These are phyloP conservation scores for Hypothenemus hampei DNA, from an alignment of 1,140 invertebrate genomes.

Conservation along the genomic window DNA sequence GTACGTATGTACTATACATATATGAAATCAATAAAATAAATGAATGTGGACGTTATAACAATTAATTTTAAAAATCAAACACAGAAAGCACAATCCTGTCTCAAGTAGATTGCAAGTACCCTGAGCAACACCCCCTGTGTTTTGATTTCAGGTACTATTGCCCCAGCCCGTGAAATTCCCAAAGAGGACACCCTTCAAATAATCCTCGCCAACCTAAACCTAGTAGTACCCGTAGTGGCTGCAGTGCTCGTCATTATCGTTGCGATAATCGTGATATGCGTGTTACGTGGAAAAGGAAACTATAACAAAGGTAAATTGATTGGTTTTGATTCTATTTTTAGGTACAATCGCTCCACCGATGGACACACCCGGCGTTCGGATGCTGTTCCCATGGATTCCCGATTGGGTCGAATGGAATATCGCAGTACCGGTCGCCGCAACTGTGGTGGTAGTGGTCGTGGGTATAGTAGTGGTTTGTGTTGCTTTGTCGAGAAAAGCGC, in stretches of 20 bases:
- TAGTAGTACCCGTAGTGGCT: constrained; percentile 89
- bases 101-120: constrained; percentile 18
- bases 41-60: not conserved
- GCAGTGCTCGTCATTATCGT: constrained; percentile 87
- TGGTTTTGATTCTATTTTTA: constrained; percentile 48
- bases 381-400: constrained; percentile 73
- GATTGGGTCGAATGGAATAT: constrained; percentile 83
- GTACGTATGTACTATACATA: not conserved
- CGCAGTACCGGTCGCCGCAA: constrained; percentile 76
- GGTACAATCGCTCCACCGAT: constrained; percentile 73
- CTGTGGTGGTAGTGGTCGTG: constrained; percentile 80
- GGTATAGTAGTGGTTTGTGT: constrained; percentile 85
- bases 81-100: constrained; percentile 7
- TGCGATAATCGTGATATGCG: constrained; percentile 86
- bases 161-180: constrained; percentile 79
- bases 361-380: constrained; percentile 53
- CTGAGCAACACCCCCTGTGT: constrained; percentile 34
- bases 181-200: constrained; percentile 79
- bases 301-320: constrained; percentile 70
- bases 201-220: constrained; percentile 81
- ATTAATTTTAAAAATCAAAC: not conserved
- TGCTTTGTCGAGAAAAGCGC: constrained; percentile 69
- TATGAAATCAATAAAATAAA: constrained; percentile 10
- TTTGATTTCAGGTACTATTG: constrained; percentile 85
- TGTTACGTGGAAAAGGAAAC: constrained; percentile 74